phyloP scores from a whole-genome alignment of 2,113 vertebrate genomes.

The Corvus moneduloides region DNA sequence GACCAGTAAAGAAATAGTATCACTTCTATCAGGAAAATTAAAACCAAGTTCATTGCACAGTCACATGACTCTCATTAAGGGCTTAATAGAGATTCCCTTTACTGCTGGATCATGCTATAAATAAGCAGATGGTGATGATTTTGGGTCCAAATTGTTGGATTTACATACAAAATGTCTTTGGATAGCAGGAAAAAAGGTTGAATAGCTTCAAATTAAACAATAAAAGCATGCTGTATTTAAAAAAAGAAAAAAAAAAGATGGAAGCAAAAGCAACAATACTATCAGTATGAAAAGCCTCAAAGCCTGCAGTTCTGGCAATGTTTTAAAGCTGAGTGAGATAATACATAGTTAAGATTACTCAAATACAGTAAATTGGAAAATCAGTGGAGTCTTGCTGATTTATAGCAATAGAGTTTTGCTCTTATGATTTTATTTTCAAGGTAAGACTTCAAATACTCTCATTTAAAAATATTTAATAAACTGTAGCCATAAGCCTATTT shows the following conservation, averaged over 20 bases:
- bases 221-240: background rate
- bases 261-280: background rate
- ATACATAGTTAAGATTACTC: background rate
- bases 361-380: background rate
- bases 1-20: background rate
- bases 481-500: background rate
- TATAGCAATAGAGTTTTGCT: background rate
- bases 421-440: background rate
- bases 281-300: background rate
- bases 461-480: background rate
- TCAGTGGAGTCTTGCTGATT: background rate
- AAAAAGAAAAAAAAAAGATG: background rate
- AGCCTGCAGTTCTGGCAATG: background rate
- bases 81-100: background rate
- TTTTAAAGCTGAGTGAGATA: background rate
- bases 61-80: background rate
- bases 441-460: background rate
- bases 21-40: background rate
- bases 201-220: background rate
- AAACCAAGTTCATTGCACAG: background rate
- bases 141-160: background rate
- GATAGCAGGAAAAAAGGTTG: background rate
- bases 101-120: background rate
- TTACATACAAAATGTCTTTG: background rate
- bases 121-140: conserved; percentile 8